These are phyloP conservation scores for Drosophila neocordata DNA, from an alignment of 1,140 invertebrate genomes.

Conservation along the genomic window DNA sequence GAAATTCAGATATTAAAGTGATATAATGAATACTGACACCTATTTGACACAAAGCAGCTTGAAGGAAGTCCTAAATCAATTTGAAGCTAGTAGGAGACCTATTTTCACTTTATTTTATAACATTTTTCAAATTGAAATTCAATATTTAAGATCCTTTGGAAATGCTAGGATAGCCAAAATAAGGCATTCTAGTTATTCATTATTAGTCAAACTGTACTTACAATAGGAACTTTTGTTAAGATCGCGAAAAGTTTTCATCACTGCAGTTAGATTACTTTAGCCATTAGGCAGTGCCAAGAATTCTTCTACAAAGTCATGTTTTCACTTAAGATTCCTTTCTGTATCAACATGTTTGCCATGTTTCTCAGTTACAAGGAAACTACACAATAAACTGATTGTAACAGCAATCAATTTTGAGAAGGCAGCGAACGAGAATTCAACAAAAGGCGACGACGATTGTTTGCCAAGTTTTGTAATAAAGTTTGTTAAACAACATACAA, in stretches of 20 bases:
- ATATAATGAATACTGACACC: no score
- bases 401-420: conserved; percentile 64
- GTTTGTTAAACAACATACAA: conserved; percentile 70
- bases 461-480: conserved; percentile 78
- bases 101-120: no score
- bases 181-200: no score
- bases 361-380: conserved; percentile 17
- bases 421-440: conserved; percentile 38
- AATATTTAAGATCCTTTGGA: no score
- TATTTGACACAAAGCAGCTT: no score
- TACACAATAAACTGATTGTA: conserved; percentile 72
- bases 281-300: conserved; percentile 20
- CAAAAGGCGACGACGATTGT: conserved; percentile 74
- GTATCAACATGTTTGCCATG: background rate
- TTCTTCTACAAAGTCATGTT: conserved; percentile 35
- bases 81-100: no score
- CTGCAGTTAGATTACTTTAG: conserved; percentile 14
- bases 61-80: background rate
- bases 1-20: no score
- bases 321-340: conserved; percentile 13
- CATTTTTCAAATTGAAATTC: no score
- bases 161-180: no score
- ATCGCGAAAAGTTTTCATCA: background rate
- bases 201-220: no score
- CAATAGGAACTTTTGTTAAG: background rate